Evolutionary conservation across 2,113 vertebrate genomes (phyloP).

Genomic region (Rhinolophus sinicus): DNA sequence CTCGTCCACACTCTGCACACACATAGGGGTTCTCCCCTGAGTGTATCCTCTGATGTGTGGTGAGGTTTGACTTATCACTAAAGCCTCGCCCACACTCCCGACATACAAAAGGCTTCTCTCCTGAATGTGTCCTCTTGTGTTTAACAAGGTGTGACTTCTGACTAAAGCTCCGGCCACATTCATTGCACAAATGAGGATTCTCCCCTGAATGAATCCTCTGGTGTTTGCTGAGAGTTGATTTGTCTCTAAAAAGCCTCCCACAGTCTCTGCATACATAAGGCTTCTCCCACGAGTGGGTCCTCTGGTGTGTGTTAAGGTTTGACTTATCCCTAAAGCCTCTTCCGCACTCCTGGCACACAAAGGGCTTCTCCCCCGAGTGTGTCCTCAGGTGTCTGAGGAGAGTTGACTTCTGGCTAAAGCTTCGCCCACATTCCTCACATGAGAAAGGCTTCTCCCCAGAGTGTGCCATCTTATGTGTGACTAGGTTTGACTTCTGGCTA

Average conservation of each 20-base stretch:
- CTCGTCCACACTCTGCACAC: not conserved
- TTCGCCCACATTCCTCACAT: not conserved
- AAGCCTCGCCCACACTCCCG: not conserved
- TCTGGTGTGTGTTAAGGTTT: not conserved
- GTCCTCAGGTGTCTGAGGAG: not conserved
- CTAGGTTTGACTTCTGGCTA: not conserved
- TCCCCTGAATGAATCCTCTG: not conserved
- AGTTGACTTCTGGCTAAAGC: constrained; percentile 1
- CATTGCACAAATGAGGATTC: not conserved
- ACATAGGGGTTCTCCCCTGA: not conserved
- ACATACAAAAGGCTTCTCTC: not conserved
- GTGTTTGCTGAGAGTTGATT: not conserved
- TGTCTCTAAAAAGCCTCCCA: not conserved
- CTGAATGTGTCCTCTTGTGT: not conserved
- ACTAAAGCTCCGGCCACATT: not conserved
- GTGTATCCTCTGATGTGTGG: not conserved
- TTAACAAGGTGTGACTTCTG: not conserved
- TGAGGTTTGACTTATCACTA: not conserved
- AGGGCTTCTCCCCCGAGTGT: not conserved
- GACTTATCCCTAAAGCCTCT: not conserved
- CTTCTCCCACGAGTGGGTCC: not conserved
- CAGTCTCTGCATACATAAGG: not conserved
- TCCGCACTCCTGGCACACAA: not conserved
- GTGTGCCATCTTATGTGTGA: not conserved
- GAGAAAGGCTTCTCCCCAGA: not conserved